Percentiles rank a stretch among this genome's conserved stretches.
phyloP scores from a whole-genome alignment of 1,140 invertebrate genomes.

The Drosophila ogumai region DNA sequence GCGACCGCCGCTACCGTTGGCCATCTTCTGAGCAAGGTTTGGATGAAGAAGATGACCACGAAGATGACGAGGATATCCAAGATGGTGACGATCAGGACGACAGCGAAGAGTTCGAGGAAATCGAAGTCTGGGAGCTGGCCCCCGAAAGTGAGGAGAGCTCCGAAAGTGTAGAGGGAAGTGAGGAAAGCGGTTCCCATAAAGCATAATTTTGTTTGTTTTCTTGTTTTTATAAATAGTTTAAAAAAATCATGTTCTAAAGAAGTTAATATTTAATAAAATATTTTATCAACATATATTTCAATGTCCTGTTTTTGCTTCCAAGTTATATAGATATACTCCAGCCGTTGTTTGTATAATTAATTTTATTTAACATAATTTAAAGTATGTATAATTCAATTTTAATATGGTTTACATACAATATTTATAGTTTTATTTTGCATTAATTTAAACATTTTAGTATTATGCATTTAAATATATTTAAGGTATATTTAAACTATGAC shows the following conservation, averaged over 20 bases:
- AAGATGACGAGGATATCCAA: neutral
- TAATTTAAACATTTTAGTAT: conserved; percentile 73
- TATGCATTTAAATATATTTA: conserved; percentile 82
- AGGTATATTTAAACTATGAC: conserved; percentile 83
- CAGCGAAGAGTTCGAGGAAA: neutral
- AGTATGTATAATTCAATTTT: conserved; percentile 79
- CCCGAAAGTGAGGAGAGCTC: neutral
- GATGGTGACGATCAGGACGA: neutral
- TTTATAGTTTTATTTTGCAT: conserved; percentile 73
- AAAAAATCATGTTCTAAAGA: neutral
- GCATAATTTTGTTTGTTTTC: conserved; percentile 1
- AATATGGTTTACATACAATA: conserved; percentile 81
- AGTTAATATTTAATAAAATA: conserved; percentile 11
- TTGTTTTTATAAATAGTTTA: conserved; percentile 32
- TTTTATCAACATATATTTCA: neutral
- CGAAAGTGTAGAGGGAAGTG: neutral
- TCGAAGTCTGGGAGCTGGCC: neutral
- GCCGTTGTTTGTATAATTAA: conserved; percentile 68
- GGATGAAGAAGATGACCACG: neutral
- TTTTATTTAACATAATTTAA: conserved; percentile 84
- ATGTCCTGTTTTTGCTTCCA: no score
- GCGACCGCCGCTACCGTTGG: conserved; percentile 70
- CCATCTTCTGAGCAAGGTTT: conserved; percentile 12
- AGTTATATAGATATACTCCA: neutral
- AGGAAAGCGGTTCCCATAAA: conserved; percentile 23